Percentiles rank a stretch among this genome's conserved stretches.
phyloP scores from a whole-genome alignment of 2,888 invertebrate species.

The Agrotis clavis region DNA sequence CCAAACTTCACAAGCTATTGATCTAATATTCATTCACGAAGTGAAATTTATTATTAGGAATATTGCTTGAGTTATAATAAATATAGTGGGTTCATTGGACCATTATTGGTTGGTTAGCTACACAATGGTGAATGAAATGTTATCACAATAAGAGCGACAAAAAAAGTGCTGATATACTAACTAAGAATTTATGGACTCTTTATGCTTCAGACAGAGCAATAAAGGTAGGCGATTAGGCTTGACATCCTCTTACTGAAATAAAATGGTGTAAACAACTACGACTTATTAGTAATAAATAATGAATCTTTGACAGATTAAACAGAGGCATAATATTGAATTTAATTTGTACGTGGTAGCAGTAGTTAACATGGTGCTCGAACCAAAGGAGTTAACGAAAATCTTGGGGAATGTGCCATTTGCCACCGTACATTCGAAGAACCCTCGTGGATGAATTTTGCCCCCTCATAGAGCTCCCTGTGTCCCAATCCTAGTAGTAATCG shows the following conservation, averaged over 20 bases:
- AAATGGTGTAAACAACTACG: constrained; percentile 32
- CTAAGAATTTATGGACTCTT: constrained; percentile 20
- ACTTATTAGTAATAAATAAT: constrained; percentile 18
- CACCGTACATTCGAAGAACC: not conserved
- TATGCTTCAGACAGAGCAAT: constrained; percentile 11
- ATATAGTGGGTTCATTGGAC: constrained; percentile 12
- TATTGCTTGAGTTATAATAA: too few species aligned
- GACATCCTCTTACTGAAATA: constrained; percentile 25
- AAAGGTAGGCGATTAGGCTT: constrained; percentile 1
- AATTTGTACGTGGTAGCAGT: too few species aligned
- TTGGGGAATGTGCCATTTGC: not conserved
- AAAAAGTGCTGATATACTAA: constrained; percentile 1
- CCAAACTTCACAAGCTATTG: too few species aligned
- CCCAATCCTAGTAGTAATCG: too few species aligned
- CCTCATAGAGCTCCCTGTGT: too few species aligned
- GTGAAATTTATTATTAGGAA: too few species aligned
- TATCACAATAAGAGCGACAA: not conserved
- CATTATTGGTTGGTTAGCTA: constrained; percentile 8
- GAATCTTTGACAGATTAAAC: constrained; percentile 17
- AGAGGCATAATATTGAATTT: not conserved
- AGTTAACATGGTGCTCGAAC: too few species aligned
- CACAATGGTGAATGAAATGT: not conserved
- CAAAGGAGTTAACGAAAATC: not conserved
- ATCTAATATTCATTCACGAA: too few species aligned
- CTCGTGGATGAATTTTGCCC: too few species aligned